phyloP scores from a whole-genome alignment of 2,888 invertebrate genomes.

The Euplagia quadripunctaria region DNA sequence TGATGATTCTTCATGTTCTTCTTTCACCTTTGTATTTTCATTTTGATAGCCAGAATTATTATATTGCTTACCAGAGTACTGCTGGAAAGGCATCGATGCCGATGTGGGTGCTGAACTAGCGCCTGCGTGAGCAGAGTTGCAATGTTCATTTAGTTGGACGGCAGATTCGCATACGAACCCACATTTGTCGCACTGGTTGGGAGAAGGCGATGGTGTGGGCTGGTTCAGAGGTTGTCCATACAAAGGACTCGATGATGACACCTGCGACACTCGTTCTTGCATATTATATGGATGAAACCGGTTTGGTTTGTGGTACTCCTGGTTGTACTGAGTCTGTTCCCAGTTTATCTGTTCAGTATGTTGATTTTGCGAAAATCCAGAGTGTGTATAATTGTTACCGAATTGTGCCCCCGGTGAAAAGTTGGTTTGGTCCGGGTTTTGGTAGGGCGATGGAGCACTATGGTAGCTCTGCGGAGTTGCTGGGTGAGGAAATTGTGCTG shows the following conservation, averaged over 20 bases:
- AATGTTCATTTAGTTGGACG: slow-evolving; percentile 91
- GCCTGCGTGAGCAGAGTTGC: slow-evolving; percentile 89
- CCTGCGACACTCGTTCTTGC: slow-evolving; percentile 85
- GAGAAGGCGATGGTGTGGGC: slow-evolving; percentile 91
- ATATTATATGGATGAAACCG: slow-evolving; percentile 86
- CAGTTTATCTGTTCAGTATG: slow-evolving; percentile 83
- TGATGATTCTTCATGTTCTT: slow-evolving; percentile 91
- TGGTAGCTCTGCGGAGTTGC: slow-evolving; percentile 90
- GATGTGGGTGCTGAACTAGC: slow-evolving; percentile 75
- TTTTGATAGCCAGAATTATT: slow-evolving; percentile 79
- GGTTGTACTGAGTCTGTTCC: slow-evolving; percentile 82
- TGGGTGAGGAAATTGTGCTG: slow-evolving; percentile 88
- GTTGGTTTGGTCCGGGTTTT: slow-evolving; percentile 87
- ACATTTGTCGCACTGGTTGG: slow-evolving; percentile 94
- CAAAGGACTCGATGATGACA: slow-evolving; percentile 85
- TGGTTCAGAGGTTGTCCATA: slow-evolving; percentile 88
- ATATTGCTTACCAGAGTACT: slow-evolving; percentile 83
- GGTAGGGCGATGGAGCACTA: slow-evolving; percentile 90
- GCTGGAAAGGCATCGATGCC: slow-evolving; percentile 84
- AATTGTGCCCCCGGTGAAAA: slow-evolving; percentile 87
- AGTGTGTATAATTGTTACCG: slow-evolving; percentile 82
- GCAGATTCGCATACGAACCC: slow-evolving; percentile 93
- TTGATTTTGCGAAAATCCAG: slow-evolving; percentile 83
- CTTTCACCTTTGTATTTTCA: slow-evolving; percentile 86
- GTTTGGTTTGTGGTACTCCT: slow-evolving; percentile 79